Evolutionary conservation across 64 coral and sea anemone species (phyloP).

Genomic region (Trachythela sp.): DNA sequence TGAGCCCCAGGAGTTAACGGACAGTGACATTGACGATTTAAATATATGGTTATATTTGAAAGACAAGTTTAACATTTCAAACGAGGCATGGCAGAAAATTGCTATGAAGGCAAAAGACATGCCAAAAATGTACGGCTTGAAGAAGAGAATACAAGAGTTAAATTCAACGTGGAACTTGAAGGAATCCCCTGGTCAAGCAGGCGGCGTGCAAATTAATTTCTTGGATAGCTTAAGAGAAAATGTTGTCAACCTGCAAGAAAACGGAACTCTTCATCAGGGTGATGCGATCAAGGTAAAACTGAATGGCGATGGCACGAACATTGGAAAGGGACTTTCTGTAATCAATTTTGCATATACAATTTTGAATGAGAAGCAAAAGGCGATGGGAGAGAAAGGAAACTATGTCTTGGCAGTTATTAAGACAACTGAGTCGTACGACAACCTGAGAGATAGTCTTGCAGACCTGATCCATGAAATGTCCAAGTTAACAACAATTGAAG

Average conservation of each 20-base stretch:
- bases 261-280: background rate
- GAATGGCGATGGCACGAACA: background rate
- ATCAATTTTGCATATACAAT: background rate
- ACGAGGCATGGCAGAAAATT: background rate
- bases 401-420: background rate
- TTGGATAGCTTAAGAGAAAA: background rate
- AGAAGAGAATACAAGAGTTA: background rate
- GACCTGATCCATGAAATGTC: background rate
- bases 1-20: background rate
- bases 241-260: background rate
- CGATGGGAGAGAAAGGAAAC: background rate
- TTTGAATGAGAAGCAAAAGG: background rate
- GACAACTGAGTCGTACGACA: background rate
- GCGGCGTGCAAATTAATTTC: background rate
- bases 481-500: no score
- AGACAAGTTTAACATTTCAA: background rate
- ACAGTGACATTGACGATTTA: slow-evolving; percentile 45
- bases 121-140: background rate
- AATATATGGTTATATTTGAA: slow-evolving; percentile 50
- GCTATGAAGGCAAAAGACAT: background rate
- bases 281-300: background rate
- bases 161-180: background rate
- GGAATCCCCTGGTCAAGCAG: background rate
- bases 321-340: background rate
- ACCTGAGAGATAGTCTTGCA: background rate